Base-by-base conservation (phyloP, 2,888 invertebrate species). In the Volucella zonaria region DNA sequence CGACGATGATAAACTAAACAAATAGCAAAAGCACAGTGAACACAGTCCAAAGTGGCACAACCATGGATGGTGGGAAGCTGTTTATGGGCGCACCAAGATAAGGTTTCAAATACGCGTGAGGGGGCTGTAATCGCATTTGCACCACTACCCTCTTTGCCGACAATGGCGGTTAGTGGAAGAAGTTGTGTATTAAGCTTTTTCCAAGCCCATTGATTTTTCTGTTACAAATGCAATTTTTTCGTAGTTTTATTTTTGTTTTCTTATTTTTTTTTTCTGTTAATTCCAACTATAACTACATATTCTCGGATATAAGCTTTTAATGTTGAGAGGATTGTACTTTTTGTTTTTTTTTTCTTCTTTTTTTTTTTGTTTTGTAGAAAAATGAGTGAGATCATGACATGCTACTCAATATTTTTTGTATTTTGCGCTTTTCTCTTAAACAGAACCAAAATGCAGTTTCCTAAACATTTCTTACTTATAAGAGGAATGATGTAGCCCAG, bases 1-100 rank as follows among this genome's bases (percentile, higher is more conserved):
- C 87, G 89, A 89, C 88, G 87, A 83, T 89, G 89, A 85, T 87
- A 88, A 89, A 90, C 90, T 90, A 88, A 90, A 87, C 86, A 86
- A 75, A 82, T 75, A 51, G 68, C 73, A 77, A 85, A 85, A 85
- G 85, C 85, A 43, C 38, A 61, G 49, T 66, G 73, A 73, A 47
- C 45, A 42, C 47, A 62, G 15, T 15, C 77, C 67, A 31, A 31
- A 31, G 40, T 66, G 75, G 62, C 40, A 58, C 68, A 64, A 58
- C 49, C 64, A 62, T 73, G 66, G 38, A 68, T 49, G 56, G 56
- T 56, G 38, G 23, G 18, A 64, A 61, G 68, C 59, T 58, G 56
- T 70, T 68, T 67, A 52, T 67, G 71, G 76, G 64, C 67, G 62
- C 56, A 67, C 61, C 58, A 42, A 49, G 58, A 49, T 85, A 85